phyloP scores from a whole-genome alignment of 2,888 invertebrate species.

The Tipula lateralis region DNA sequence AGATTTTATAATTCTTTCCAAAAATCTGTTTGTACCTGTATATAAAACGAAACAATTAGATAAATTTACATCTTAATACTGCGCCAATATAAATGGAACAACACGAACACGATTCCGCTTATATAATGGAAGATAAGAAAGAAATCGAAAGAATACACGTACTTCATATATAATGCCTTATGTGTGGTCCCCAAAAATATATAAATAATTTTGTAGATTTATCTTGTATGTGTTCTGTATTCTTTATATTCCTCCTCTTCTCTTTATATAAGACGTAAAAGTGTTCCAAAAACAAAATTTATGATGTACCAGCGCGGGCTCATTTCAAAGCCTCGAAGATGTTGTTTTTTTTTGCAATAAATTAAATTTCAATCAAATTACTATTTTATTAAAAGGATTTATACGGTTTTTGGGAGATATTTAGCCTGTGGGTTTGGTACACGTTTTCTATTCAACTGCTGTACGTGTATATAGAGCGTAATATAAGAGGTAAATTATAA shows the following conservation, averaged over 20 bases:
- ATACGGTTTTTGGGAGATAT: not conserved
- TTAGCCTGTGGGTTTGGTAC: not conserved
- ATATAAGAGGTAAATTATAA: not conserved
- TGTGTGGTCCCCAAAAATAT: not conserved
- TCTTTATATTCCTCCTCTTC: not conserved
- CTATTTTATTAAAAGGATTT: not conserved
- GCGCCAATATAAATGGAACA: not conserved
- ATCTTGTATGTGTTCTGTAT: not conserved
- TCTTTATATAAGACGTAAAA: not conserved
- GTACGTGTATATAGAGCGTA: not conserved
- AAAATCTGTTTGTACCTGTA: slow-evolving; percentile 40
- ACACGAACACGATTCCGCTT: no score
- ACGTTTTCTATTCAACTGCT: not conserved
- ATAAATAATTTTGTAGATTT: not conserved
- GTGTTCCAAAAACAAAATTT: not conserved
- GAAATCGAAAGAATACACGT: not conserved
- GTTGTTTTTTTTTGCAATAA: not conserved
- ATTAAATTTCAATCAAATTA: slow-evolving; percentile 24
- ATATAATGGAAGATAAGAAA: not conserved
- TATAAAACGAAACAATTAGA: slow-evolving; percentile 32
- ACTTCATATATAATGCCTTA: not conserved
- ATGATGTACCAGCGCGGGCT: not conserved
- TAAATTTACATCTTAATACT: not conserved
- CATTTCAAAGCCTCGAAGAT: not conserved
- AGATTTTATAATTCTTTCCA: no score